Conservation (phyloP, 2,113 vertebrate genomes). For the Panthera tigris region DNA sequence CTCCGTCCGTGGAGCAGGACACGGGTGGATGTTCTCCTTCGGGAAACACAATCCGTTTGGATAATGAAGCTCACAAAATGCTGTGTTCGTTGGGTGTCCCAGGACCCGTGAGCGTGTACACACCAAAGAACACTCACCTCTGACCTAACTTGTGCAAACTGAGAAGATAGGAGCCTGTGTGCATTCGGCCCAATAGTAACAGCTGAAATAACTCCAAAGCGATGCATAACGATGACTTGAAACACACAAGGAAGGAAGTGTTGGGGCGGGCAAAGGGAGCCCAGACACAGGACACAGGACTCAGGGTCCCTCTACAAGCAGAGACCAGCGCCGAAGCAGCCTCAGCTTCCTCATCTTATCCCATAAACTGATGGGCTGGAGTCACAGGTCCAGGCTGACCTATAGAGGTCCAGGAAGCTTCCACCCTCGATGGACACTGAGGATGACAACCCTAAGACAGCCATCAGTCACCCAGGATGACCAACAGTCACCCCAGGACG, state of each 20-base stretch:
- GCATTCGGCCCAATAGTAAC: rapidly evolving
- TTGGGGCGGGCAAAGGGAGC: no score
- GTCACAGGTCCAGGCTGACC: background rate
- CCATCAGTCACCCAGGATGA: no score
- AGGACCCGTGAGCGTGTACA: background rate
- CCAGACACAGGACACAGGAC: rapidly evolving
- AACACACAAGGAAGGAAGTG: rapidly evolving
- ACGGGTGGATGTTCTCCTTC: rapidly evolving
- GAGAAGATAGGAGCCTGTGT: background rate
- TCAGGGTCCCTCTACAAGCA: rapidly evolving
- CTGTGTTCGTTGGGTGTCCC: rapidly evolving
- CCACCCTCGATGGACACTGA: background rate
- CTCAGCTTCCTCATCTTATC: rapidly evolving
- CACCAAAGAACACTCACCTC: background rate
- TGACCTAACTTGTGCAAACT: rapidly evolving
- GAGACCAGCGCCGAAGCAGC: background rate
- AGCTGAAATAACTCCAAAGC: background rate
- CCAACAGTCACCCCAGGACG: no score
- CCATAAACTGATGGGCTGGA: rapidly evolving
- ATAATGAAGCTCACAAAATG: rapidly evolving
- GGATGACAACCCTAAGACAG: no score
- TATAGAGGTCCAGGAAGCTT: rapidly evolving
- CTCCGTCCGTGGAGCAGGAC: background rate
- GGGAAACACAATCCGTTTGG: background rate
- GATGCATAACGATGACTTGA: no score